Base-by-base conservation (phyloP, 2,113 vertebrate species). In the Elaphurus davidianus region DNA sequence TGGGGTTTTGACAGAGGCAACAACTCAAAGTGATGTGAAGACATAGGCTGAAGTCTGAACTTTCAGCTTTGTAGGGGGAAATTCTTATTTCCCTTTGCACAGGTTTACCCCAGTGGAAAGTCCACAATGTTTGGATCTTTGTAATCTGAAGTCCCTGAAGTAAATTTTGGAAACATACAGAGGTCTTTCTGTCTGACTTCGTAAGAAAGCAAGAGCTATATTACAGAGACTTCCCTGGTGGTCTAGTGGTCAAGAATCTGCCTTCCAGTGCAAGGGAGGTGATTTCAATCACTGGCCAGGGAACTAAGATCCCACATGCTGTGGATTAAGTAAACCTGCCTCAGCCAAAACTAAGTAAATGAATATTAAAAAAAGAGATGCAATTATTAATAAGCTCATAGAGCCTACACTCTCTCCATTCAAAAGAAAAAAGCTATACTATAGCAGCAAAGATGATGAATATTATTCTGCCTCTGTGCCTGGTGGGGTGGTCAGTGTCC, bases 401-500 rank as follows among this genome's bases (percentile, higher is more conserved):
- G 36, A 76, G 27, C 40, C 40, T 43, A 76, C 40, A 76, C 27
- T 76, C 23, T 76, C 71, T 15, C 71, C 23, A 43, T 76, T 27
- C 27, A 40, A 23, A 74, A 43, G 43, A 74, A 43, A 76, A 3
- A 12, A 8, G 36, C 28, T 36, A 0, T 0, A 2, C 4, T 3
- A 0, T 6, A 25, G 7, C 12, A 0, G 50, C 57, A 50, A 4
- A 6, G 28, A 33, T 3, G 33, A 81, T 12, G 12, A 6, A 30
- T 21, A 1, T 3, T 30, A 5, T 17, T 45, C 16, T 11, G 4
- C 8, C 52, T 12, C 8, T 9, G 15, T 7, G 13, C 54, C 62
- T 0, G 0, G 43, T 0, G 21, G 55, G 67, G 6, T 13, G 8
- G 57, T 13, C 17, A 1, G 1, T 2, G 5, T 40, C 21, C 1